Evolutionary conservation across 1,140 invertebrate species (phyloP), one percentile per base, ranked within the genome.

Genomic region (Nomia melanderi): DNA sequence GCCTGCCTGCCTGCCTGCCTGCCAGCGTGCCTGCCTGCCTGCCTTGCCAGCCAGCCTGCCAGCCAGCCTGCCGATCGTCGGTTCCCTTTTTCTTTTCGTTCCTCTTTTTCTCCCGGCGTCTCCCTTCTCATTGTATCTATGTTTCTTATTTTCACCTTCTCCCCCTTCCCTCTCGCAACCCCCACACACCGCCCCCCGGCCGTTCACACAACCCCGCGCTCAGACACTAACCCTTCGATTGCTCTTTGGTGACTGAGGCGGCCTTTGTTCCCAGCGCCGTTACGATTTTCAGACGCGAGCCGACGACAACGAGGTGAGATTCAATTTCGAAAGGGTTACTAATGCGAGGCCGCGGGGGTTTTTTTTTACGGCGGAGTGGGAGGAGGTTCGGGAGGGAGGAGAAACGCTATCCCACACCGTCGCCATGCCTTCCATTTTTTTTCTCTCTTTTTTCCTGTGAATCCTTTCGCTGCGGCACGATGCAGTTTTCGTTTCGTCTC

Each of bases 51-150:
- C n/a, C n/a, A n/a, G n/a, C n/a, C n/a, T n/a, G n/a, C n/a, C n/a
- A n/a, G n/a, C n/a, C n/a, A n/a, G n/a, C n/a, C n/a, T n/a, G 90
- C 90, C 91, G 91, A 92, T 91, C 90, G 87, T 88, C 87, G 88
- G 77, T 77, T 82, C 83, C 76, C 47, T 44, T 44, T 78, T 84
- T 79, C 76, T 80, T 74, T 78, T 75, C 83, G 54, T 80, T 77
- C 70, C 66, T 75, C 59, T 81, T 78, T 81, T 79, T 78, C 77
- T 73, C 77, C 79, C 64, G 66, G 70, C 71, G 41, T 33, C 63
- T 76, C 77, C 47, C 64, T 53, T 54, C 60, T 54, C 36, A 56
- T 60, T 56, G 23, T 69, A 57, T 74, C 60, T 69, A 54, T 65
- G 33, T 79, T 74, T 53, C 82, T 81, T 70, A 77, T 62, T 77